Evolutionary conservation across 2,888 invertebrate genomes (phyloP), one percentile per base, ranked within the genome.

Genomic region (Alcis repandata): DNA sequence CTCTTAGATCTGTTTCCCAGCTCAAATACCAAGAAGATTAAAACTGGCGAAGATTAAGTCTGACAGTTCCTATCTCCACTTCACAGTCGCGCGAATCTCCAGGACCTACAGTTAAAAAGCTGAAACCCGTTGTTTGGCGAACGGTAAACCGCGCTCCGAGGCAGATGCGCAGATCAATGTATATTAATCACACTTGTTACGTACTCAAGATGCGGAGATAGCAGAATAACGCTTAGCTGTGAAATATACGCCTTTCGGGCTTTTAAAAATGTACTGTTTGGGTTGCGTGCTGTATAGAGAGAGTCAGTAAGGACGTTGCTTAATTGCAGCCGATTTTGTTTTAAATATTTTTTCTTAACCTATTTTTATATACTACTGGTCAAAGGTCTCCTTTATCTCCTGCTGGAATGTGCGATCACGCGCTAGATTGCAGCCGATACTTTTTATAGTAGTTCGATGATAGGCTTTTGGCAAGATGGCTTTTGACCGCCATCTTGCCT

Each of bases 181-280:
- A 82, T 81, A 90, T 91, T 91, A 90, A 91, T 92, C 91, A 91
- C 87, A 79, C 87, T 85, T 89, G 90, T 90, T 88, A 84, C 82
- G 76, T 77, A 68, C 74, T 69, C 67, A 74, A 88, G 92, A 92
- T 92, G 79, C 73, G 66, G 80, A 80, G 92, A 92, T 92, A 91
- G 87, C 82, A 80, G 87, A 88, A 89, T 90, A 88, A 88, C 87
- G 86, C 88, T 87, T 82, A 73, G 67, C 64, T 78, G 79, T 87
- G 87, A 90, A 76, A 87, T 86, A 89, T 79, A 77, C 73, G 73
- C 76, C 78, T 54, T 53, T 63, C 36, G 51, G 62, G 70, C 56
- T 69, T 66, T 75, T 73, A 76, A 73, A 77, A 72, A 77, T 70
- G 71, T 71, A 68, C 74, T 73, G 76, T 72, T 71, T 68, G 70